Evolutionary conservation across 1,140 invertebrate genomes (phyloP), one percentile per base, ranked within the genome.

Genomic region (Polypedilum pembai): DNA sequence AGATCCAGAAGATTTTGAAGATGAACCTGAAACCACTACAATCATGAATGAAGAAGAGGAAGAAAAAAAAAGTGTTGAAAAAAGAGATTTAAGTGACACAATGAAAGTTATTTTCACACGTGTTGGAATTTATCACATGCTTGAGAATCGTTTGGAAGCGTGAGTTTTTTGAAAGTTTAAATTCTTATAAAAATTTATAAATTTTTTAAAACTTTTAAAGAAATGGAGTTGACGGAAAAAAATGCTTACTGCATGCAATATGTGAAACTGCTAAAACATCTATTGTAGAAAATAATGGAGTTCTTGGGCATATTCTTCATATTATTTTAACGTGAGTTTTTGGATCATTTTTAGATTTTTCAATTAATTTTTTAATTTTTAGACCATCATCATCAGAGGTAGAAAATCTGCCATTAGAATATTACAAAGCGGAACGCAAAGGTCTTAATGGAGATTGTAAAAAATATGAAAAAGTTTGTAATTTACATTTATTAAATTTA

Each of bases 371-470:
- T 18, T 66, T 66, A 66, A n/a, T n/a, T 78, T 78, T 74, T 80
- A 87, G 86, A 24, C 87, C 87, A 20, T 87, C 85, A 65, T 82
- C 85, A 41, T 87, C 87, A 0, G 79, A 77, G n/a, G 83, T 86
- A 73, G 84, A 86, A 78, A 82, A 83, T 15, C 75, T 87, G 41
- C 82, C 85, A 8, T 78, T 82, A 40, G 79, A 79, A 0, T 88
- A 87, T 76, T 86, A 86, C 77, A 79, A 83, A 74, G 87, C 87
- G 0, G 86, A 88, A 78, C 75, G 80, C 8, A 79, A 76, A n/a
- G 80, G 80, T 0, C 20, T 40, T 7, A 45, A 77, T 20, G 81
- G 79, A 0, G 77, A 81, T 21, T 85, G 83, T 63, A 33, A 12
- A 4, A 75, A 74, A 74, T 85, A 84, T 75, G 74, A 77, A 7